These are phyloP conservation scores for Drosophila picticornis DNA, from an alignment of 2,888 invertebrate genomes.

Conservation along the genomic window DNA sequence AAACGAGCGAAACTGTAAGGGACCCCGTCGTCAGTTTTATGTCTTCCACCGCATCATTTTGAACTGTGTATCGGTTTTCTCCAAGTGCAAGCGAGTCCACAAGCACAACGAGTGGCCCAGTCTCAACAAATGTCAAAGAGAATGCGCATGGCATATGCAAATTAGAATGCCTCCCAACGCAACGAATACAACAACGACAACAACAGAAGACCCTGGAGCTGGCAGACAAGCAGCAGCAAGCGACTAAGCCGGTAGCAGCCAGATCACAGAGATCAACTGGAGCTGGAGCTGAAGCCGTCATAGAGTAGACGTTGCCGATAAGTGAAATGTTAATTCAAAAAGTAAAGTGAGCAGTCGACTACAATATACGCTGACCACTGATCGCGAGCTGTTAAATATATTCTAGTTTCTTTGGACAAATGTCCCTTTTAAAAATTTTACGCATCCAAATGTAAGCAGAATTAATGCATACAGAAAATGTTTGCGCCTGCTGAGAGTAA, in stretches of 20 bases:
- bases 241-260: neutral
- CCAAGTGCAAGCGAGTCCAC: constrained; percentile 20
- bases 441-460: neutral
- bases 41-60: constrained; percentile 53
- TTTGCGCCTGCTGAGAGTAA: neutral
- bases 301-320: neutral
- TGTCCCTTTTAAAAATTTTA: neutral
- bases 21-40: constrained; percentile 40
- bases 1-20: constrained; percentile 24
- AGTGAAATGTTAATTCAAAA: neutral
- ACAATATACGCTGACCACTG: neutral
- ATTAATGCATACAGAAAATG: neutral
- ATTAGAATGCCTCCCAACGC: neutral
- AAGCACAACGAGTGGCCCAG: constrained; percentile 36
- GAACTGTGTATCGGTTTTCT: constrained; percentile 44
- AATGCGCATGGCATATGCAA: constrained; percentile 43
- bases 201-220: neutral
- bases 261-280: neutral
- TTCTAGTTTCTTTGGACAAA: neutral
- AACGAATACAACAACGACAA: neutral
- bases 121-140: constrained; percentile 12
- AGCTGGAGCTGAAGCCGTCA: neutral
- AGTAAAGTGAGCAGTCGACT: neutral
- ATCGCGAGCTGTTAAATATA: neutral
- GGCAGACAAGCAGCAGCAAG: neutral